phyloP scores from a whole-genome alignment of 2,113 vertebrate genomes.

The Genyomyrus donnyi region DNA sequence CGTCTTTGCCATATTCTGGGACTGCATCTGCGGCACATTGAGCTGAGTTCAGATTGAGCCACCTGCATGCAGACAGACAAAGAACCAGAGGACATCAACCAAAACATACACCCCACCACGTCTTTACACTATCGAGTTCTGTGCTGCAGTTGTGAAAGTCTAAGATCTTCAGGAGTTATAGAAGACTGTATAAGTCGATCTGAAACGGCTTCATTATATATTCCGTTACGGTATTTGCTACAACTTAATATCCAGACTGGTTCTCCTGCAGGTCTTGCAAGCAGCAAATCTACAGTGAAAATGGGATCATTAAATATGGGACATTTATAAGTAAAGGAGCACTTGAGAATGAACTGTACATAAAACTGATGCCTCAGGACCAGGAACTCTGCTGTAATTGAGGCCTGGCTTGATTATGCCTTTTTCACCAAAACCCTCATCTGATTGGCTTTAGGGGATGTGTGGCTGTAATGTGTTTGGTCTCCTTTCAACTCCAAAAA shows the following conservation, averaged over 20 bases:
- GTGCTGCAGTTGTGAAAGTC: not conserved
- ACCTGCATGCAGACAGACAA: not conserved
- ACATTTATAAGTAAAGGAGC: not conserved
- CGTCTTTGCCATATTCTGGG: not conserved
- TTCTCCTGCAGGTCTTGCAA: not conserved
- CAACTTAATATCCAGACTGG: not conserved
- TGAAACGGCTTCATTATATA: not conserved
- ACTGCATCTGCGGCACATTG: not conserved
- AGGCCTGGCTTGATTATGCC: not conserved
- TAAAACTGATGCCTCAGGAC: not conserved
- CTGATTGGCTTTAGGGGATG: not conserved
- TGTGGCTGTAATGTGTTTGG: not conserved
- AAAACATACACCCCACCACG: not conserved
- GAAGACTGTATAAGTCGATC: not conserved
- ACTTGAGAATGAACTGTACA: not conserved
- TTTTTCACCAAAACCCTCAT: not conserved
- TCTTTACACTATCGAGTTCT: not conserved
- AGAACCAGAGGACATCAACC: not conserved
- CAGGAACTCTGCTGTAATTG: not conserved
- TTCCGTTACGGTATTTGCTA: not conserved
- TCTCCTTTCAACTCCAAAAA: not conserved
- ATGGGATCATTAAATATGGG: not conserved
- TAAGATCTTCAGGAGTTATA: not conserved
- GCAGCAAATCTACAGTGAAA: not conserved
- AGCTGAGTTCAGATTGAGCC: not conserved